Evolutionary conservation across 35 echinoderm and acorn worm species (phyloP), one percentile per base, ranked within the genome.

Genomic region (Heliocidaris erythrogramma): DNA sequence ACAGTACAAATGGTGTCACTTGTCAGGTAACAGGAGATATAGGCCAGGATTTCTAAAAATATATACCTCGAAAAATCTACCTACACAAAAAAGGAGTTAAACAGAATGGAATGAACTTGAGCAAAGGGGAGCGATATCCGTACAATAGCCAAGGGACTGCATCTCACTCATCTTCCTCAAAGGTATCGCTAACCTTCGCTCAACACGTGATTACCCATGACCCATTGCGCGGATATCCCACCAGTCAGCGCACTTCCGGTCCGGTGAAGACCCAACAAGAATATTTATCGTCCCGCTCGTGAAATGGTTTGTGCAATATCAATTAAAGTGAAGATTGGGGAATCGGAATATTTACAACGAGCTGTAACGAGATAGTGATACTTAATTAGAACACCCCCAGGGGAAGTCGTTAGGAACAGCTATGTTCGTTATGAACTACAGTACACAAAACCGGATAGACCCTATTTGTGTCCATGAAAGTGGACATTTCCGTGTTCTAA

Each of bases 301-400:
- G 65, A 78, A 78, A 78, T 78, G 65, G 65, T 78, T 78, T 78
- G 27, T 78, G 65, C 65, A 78, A 78, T 78, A 78, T 78, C 21
- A 78, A 78, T 78, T 78, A 78, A 78, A n/a, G 65, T n/a, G 65
- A 17, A n/a, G 65, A 78, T 78, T 78, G n/a, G 65, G 65, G 65
- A 18, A 78, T 78, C 65, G 17, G 65, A 78, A 78, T 78, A 78
- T 78, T 78, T 78, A 78, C 65, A 78, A 78, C 65, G 65, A 78
- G 65, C 65, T 78, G 65, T n/a, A 78, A 78, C 65, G 65, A 78
- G 65, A 78, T 78, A 78, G 65, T 78, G 65, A 78, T 78, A 78
- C 65, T 9, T 78, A 78, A 78, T 78, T 78, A 78, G 65, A 78
- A 78, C 65, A 78, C 65, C 65, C 65, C n/a, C 27, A 18, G 65